These are phyloP conservation scores for Pseudorhiza aurosa DNA, from an alignment of 30 jellyfish, hydroid and myxozoan genomes.

Conservation along the genomic window DNA sequence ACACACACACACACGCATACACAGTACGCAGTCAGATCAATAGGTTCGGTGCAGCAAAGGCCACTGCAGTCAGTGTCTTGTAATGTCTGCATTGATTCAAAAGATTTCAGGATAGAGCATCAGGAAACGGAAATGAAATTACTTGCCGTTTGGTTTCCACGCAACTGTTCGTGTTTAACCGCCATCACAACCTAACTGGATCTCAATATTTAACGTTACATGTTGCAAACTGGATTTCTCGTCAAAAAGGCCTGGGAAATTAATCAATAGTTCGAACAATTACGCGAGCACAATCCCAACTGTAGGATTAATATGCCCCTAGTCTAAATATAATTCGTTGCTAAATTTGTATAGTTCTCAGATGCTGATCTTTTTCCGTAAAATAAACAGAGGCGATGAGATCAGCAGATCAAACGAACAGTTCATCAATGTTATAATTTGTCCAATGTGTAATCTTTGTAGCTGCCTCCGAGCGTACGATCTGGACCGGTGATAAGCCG, in stretches of 20 bases:
- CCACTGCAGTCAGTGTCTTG: too few relatives aligned
- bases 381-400: background rate
- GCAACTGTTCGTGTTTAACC: constrained; percentile 9
- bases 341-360: background rate
- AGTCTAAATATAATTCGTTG: background rate
- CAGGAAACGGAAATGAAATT: background rate
- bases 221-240: constrained; percentile 1
- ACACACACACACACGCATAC: too few relatives aligned
- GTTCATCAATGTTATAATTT: too few relatives aligned
- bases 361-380: background rate
- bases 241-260: background rate
- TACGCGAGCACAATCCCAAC: background rate
- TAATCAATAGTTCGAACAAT: background rate
- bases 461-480: too few relatives aligned
- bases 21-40: too few relatives aligned
- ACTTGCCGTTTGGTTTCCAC: background rate
- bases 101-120: too few relatives aligned
- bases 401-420: too few relatives aligned
- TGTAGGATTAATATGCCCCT: background rate
- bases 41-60: too few relatives aligned
- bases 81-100: too few relatives aligned
- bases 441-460: too few relatives aligned
- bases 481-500: too few relatives aligned
- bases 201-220: background rate
- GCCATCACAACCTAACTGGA: background rate